Conservation (phyloP, 2,797 vertebrate species). For the Pelochelys cantorii region DNA sequence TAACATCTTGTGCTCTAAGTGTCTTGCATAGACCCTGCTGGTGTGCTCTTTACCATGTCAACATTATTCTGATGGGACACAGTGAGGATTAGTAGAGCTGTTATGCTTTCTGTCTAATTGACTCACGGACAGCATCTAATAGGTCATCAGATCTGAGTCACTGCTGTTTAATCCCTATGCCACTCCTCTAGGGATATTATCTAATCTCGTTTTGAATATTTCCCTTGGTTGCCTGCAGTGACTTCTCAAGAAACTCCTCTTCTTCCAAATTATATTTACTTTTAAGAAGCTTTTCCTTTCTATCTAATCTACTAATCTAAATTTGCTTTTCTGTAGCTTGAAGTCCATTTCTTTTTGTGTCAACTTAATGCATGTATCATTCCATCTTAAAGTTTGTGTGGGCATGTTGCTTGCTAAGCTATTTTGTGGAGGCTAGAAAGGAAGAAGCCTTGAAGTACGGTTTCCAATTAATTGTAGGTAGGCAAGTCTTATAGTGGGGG, state of each 20-base stretch:
- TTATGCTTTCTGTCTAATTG: neutral
- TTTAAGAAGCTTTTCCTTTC: constrained; percentile 15
- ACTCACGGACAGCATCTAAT: neutral
- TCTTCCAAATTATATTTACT: neutral
- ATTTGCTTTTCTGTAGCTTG: neutral
- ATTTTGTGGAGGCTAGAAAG: constrained; percentile 6
- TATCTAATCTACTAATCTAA: constrained; percentile 9
- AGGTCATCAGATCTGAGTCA: neutral
- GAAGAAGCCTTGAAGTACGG: neutral
- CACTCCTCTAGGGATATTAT: neutral
- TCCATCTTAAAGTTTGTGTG: constrained; percentile 12
- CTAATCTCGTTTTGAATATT: neutral
- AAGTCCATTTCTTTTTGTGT: neutral
- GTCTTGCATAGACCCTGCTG: neutral
- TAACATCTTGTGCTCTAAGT: neutral
- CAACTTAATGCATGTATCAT: constrained; percentile 6
- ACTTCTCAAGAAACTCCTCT: neutral
- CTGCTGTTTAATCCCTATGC: neutral
- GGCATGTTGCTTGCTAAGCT: neutral
- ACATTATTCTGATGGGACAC: neutral
- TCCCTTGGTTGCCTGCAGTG: neutral
- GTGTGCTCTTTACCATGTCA: neutral
- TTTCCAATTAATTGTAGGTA: neutral
- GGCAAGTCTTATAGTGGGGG: neutral
- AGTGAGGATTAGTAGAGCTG: neutral